A percentile compares a stretch with the other conserved stretches of the same genome.
Conservation (phyloP, 2,888 invertebrate species). For the Carterocephalus palaemon region DNA sequence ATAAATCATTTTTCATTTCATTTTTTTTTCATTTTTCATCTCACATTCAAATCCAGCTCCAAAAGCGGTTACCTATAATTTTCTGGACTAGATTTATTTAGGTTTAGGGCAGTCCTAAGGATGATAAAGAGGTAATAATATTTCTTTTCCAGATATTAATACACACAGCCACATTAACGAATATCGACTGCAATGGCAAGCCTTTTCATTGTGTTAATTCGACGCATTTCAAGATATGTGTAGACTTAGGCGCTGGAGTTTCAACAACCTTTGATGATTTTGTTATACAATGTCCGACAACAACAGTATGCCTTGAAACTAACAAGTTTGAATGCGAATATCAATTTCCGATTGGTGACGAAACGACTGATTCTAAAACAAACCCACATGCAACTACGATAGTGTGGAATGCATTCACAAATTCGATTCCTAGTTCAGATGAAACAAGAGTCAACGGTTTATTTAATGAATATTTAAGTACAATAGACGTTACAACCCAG, state of each 20-base stretch:
- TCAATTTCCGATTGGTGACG: slow-evolving; percentile 36
- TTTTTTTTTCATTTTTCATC: too few relatives aligned
- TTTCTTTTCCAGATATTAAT: slow-evolving; percentile 48
- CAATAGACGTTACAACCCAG: slow-evolving; percentile 22
- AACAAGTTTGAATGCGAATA: slow-evolving; percentile 68
- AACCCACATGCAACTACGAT: neutral
- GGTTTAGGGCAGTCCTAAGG: slow-evolving; percentile 4
- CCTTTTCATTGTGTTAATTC: slow-evolving; percentile 68
- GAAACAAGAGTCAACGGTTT: slow-evolving; percentile 5
- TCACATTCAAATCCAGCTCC: too few relatives aligned
- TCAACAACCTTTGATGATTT: slow-evolving; percentile 62
- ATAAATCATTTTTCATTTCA: too few relatives aligned
- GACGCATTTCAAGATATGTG: slow-evolving; percentile 73
- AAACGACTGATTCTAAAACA: slow-evolving; percentile 28
- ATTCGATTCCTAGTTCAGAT: neutral
- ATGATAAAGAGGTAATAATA: neutral
- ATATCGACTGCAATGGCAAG: slow-evolving; percentile 66
- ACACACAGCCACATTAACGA: slow-evolving; percentile 38
- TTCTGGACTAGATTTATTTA: neutral
- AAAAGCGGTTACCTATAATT: too few relatives aligned
- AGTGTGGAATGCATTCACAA: neutral
- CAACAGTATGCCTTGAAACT: slow-evolving; percentile 50
- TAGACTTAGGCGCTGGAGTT: slow-evolving; percentile 62
- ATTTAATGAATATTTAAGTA: slow-evolving; percentile 33
- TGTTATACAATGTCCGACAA: slow-evolving; percentile 57